A percentile compares a stretch with the other conserved stretches of the same genome.
Conservation (phyloP, 2,113 vertebrate species). For the Oncorhynchus tshawytscha region DNA sequence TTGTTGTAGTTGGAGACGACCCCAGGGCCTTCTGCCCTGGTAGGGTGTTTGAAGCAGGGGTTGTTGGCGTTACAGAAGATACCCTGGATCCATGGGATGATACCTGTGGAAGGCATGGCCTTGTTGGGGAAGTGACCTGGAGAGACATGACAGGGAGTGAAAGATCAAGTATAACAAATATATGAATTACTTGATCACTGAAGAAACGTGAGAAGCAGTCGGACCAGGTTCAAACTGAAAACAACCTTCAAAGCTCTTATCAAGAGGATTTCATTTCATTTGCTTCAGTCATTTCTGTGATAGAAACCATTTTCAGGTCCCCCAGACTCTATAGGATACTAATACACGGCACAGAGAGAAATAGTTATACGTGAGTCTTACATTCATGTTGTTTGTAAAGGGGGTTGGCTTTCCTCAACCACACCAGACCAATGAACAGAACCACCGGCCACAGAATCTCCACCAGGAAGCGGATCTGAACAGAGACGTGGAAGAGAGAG, state of each 20-base stretch:
- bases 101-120: constrained; percentile 93
- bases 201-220: neutral
- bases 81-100: constrained; percentile 91
- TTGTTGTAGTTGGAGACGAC: constrained; percentile 95
- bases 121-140: constrained; percentile 98
- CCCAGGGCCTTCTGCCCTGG: constrained; percentile 85
- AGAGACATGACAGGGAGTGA: constrained; percentile 26
- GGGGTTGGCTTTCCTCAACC: constrained; percentile 89
- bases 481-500: neutral
- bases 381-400: constrained; percentile 94
- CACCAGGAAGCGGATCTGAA: constrained; percentile 88
- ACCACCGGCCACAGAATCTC: constrained; percentile 90
- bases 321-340: neutral
- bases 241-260: too few relatives aligned
- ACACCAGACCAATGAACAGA: constrained; percentile 88
- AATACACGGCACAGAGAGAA: neutral
- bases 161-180: neutral
- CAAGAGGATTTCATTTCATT: neutral
- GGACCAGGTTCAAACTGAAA: too few relatives aligned
- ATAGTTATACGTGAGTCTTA: constrained; percentile 64
- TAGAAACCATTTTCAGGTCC: too few relatives aligned
- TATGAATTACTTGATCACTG: neutral
- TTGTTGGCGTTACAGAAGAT: constrained; percentile 97
- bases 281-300: too few relatives aligned
- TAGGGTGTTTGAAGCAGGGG: constrained; percentile 88